A percentile compares a stretch with the other conserved stretches of the same genome.
Evolutionary conservation across 2,888 invertebrate species (phyloP).

Genomic region (Frankliniella intonsa): DNA sequence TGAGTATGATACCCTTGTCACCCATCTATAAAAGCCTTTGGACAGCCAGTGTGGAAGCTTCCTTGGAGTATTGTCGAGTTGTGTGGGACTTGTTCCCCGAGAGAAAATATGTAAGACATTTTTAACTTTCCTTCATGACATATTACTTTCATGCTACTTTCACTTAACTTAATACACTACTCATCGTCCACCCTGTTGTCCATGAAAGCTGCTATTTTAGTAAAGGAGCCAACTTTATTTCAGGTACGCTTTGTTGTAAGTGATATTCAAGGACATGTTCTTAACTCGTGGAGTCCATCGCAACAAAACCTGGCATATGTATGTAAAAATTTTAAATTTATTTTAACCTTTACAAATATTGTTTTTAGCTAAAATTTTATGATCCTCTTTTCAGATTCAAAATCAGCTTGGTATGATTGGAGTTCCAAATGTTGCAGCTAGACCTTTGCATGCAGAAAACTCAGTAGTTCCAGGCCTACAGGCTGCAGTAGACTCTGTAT

Average conservation of each 20-base stretch:
- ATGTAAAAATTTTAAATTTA: slow-evolving; percentile 44
- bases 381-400: background rate
- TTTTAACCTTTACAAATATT: background rate
- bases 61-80: slow-evolving; percentile 92
- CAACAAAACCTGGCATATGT: slow-evolving; percentile 87
- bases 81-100: slow-evolving; percentile 96
- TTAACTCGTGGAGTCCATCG: slow-evolving; percentile 76
- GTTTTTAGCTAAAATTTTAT: slow-evolving; percentile 20
- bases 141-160: no score
- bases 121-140: slow-evolving; percentile 27
- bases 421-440: background rate
- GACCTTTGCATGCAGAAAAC: slow-evolving; percentile 50
- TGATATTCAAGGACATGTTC: slow-evolving; percentile 75
- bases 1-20: slow-evolving; percentile 68
- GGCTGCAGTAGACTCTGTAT: slow-evolving; percentile 78
- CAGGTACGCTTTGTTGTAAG: slow-evolving; percentile 82
- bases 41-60: slow-evolving; percentile 94
- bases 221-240: slow-evolving; percentile 37
- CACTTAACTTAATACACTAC: no score
- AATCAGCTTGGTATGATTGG: background rate
- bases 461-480: slow-evolving; percentile 78
- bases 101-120: slow-evolving; percentile 68
- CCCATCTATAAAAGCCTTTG: slow-evolving; percentile 90
- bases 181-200: no score
- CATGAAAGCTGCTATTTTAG: no score